A percentile compares a stretch with the other conserved stretches of the same genome.
These are phyloP conservation scores for Oophaga sylvatica DNA, from an alignment of 2,797 vertebrate species.

Conservation along the genomic window DNA sequence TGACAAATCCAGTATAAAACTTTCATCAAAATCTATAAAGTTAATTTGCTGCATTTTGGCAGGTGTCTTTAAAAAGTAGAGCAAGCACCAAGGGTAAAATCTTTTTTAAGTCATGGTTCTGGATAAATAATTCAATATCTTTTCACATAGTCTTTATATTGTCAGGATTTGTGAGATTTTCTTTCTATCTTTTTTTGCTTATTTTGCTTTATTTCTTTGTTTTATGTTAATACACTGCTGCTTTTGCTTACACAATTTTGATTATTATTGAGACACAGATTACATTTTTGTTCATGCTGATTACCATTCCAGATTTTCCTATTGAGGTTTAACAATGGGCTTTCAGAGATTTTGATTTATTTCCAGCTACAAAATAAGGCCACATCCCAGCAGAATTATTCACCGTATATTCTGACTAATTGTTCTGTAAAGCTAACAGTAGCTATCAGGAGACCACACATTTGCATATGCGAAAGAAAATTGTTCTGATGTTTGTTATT, in stretches of 20 bases:
- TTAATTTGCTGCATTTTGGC: conserved; percentile 16
- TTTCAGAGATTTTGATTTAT: conserved; percentile 62
- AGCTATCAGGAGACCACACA: conserved; percentile 60
- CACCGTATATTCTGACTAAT: conserved; percentile 59
- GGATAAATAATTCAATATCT: conserved; percentile 47
- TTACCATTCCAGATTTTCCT: conserved; percentile 58
- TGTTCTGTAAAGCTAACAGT: conserved; percentile 62
- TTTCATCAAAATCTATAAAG: conserved; percentile 18
- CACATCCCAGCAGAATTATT: conserved; percentile 61
- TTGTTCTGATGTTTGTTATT: conserved; percentile 51
- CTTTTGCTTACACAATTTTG: conserved; percentile 56
- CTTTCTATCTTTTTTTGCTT: conserved; percentile 18
- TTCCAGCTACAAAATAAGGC: conserved; percentile 62
- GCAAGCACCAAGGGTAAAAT: conserved; percentile 26
- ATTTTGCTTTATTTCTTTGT: conserved; percentile 50
- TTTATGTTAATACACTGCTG: conserved; percentile 59
- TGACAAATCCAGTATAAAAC: background rate
- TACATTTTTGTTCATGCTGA: conserved; percentile 59
- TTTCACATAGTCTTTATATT: conserved; percentile 27
- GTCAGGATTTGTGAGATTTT: conserved; percentile 22
- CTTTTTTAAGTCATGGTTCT: conserved; percentile 31
- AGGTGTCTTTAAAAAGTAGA: background rate
- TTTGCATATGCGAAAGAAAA: conserved; percentile 57
- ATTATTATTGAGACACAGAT: conserved; percentile 61
- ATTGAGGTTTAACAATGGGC: conserved; percentile 60